These are phyloP conservation scores for Schrankia costaestrigalis DNA, from an alignment of 2,888 invertebrate species.

Conservation along the genomic window DNA sequence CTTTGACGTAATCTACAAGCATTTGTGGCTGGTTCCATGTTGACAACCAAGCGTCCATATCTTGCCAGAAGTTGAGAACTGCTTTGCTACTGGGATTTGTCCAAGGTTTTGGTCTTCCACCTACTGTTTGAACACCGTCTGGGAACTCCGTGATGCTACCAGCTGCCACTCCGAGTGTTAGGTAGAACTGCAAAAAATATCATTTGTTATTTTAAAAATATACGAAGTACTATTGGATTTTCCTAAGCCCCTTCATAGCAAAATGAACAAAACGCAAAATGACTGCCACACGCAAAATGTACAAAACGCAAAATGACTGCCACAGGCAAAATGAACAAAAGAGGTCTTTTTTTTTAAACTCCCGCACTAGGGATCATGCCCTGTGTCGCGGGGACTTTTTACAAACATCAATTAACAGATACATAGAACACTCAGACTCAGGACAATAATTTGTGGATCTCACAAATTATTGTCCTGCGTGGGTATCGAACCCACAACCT, in stretches of 20 bases:
- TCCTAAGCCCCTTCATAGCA: neutral
- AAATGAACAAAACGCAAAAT: too few species aligned
- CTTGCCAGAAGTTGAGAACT: conserved; percentile 82
- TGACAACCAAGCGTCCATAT: conserved; percentile 76
- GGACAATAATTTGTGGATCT: too few species aligned
- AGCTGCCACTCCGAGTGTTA: conserved; percentile 85
- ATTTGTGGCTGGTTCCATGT: conserved; percentile 81
- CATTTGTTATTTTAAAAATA: neutral
- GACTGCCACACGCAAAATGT: too few species aligned
- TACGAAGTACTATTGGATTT: neutral
- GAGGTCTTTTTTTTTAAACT: too few species aligned
- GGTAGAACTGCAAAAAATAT: conserved; percentile 82
- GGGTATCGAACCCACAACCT: too few species aligned
- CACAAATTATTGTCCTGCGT: too few species aligned
- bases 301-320: too few species aligned
- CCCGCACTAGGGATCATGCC: too few species aligned
- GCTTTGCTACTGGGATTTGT: conserved; percentile 78
- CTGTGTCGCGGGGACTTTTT: too few species aligned
- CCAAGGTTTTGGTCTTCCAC: conserved; percentile 83
- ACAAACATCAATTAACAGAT: too few species aligned
- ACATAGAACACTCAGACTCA: too few species aligned
- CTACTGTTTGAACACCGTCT: conserved; percentile 66
- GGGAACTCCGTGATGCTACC: conserved; percentile 86
- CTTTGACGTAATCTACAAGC: conserved; percentile 82
- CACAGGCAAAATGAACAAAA: too few species aligned